Conservation (phyloP, 2,113 vertebrate species). For the Periophthalmodon schlosseri region DNA sequence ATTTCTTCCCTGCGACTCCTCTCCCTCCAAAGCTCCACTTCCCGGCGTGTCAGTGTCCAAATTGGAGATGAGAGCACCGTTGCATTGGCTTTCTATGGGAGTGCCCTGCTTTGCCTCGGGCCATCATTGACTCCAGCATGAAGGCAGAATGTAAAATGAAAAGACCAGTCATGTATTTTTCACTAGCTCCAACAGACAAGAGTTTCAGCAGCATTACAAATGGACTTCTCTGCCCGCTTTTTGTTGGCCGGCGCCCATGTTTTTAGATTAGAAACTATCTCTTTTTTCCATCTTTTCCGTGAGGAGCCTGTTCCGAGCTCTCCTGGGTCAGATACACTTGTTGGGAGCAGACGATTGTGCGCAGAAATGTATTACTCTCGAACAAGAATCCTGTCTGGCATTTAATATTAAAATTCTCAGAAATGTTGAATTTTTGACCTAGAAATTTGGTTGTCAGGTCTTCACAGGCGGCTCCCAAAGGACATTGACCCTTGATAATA, state of each 20-base stretch:
- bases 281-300: conserved; percentile 54
- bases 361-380: conserved; percentile 28
- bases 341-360: conserved; percentile 34
- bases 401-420: conserved; percentile 28
- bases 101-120: conserved; percentile 66
- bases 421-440: conserved; percentile 34
- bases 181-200: conserved; percentile 71
- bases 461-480: neutral
- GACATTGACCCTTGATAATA: neutral
- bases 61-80: conserved; percentile 57
- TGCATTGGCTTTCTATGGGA: conserved; percentile 56
- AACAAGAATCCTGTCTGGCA: conserved; percentile 9
- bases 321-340: conserved; percentile 25
- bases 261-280: conserved; percentile 65
- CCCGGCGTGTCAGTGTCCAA: conserved; percentile 56
- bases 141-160: conserved; percentile 74
- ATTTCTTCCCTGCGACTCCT: conserved; percentile 40
- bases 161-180: conserved; percentile 77
- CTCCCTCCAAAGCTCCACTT: conserved; percentile 41
- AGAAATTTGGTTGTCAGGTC: conserved; percentile 38
- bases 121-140: conserved; percentile 72
- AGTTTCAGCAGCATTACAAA: conserved; percentile 70
- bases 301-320: conserved; percentile 32
- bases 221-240: conserved; percentile 57
- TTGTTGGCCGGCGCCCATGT: conserved; percentile 59